Conservation (phyloP, 2,888 invertebrate species). For the Nymphalis c-album region DNA sequence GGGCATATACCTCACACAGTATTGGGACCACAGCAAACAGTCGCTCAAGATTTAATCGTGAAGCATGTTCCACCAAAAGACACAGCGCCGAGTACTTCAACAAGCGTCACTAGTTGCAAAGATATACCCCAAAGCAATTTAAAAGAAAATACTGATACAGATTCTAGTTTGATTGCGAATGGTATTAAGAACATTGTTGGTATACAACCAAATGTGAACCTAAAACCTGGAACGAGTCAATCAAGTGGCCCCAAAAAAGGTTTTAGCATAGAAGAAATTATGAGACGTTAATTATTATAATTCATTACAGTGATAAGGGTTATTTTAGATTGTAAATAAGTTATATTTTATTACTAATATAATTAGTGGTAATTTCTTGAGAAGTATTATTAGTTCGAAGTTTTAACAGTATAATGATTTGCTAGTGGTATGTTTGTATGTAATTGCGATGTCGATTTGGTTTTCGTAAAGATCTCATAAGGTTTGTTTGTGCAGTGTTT, state of each 20-base stretch:
- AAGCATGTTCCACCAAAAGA: constrained; percentile 79
- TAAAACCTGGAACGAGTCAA: constrained; percentile 80
- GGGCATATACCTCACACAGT: constrained; percentile 66
- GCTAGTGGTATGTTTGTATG: constrained; percentile 69
- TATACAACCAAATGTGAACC: constrained; percentile 71
- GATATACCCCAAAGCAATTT: constrained; percentile 51
- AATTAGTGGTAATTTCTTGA: constrained; percentile 35
- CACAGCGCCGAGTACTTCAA: constrained; percentile 63
- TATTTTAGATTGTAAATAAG: constrained; percentile 40
- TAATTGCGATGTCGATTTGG: constrained; percentile 75
- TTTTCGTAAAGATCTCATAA: constrained; percentile 82
- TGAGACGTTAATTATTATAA: constrained; percentile 85
- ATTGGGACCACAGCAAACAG: constrained; percentile 75
- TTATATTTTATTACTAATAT: constrained; percentile 29
- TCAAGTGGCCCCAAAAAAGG: constrained; percentile 88
- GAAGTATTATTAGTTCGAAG: constrained; percentile 69
- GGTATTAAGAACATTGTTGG: constrained; percentile 79
- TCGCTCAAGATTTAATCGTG: constrained; percentile 77
- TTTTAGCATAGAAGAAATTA: constrained; percentile 94
- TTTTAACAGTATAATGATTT: constrained; percentile 54
- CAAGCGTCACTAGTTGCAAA: constrained; percentile 66
- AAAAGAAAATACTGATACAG: constrained; percentile 59
- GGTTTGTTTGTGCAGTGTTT: constrained; percentile 82
- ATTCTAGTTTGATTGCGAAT: constrained; percentile 68
- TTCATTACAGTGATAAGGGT: constrained; percentile 36